Evolutionary conservation across 2,888 invertebrate species (phyloP).

Genomic region (Phyllotreta cruciferae): DNA sequence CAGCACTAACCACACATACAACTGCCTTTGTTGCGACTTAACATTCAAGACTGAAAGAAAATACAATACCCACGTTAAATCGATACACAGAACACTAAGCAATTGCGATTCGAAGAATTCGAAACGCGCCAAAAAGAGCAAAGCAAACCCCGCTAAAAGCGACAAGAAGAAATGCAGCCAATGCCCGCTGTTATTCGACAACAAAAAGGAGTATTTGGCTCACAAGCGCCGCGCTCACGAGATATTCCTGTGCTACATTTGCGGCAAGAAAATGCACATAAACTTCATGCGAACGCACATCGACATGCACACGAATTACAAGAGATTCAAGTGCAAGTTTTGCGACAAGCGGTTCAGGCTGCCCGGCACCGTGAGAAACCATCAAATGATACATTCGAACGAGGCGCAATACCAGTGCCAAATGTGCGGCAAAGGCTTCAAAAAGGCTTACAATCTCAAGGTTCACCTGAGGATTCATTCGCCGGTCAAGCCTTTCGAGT

Average conservation of each 20-base stretch:
- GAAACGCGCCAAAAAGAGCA: conserved; percentile 7
- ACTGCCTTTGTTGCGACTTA: conserved; percentile 36
- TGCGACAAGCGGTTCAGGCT: conserved; percentile 46
- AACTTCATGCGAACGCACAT: conserved; percentile 36
- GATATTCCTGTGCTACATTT: conserved; percentile 42
- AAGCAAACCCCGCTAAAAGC: background rate
- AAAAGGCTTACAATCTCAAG: conserved; percentile 53
- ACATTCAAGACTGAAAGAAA: conserved; percentile 1
- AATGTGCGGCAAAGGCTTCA: conserved; percentile 41
- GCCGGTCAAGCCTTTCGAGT: conserved; percentile 54
- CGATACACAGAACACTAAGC: background rate
- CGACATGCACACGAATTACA: conserved; percentile 35
- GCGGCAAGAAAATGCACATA: conserved; percentile 39
- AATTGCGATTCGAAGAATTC: background rate
- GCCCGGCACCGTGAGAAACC: conserved; percentile 41
- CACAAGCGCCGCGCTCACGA: conserved; percentile 40
- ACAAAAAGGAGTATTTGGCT: conserved; percentile 25
- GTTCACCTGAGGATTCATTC: conserved; percentile 63
- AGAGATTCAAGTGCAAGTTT: conserved; percentile 36
- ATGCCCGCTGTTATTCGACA: conserved; percentile 60
- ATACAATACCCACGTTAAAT: background rate
- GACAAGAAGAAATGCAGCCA: conserved; percentile 56
- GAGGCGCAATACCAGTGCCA: conserved; percentile 39
- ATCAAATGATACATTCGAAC: conserved; percentile 47
- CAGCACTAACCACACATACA: background rate